Evolutionary conservation across 2,113 vertebrate species (phyloP).

Genomic region (Gallinago undulata): DNA sequence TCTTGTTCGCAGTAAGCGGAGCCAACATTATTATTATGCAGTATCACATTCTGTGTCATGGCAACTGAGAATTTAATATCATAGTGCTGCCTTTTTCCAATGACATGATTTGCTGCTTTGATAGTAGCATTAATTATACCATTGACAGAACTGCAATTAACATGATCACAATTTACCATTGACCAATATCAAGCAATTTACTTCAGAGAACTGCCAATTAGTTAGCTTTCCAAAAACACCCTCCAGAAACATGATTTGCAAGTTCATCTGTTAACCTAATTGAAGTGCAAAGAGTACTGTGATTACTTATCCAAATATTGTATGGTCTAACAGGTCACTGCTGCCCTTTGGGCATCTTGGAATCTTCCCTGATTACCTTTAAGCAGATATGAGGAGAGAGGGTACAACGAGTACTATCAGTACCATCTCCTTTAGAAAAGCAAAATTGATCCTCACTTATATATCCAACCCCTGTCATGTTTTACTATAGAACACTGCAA

Average conservation of each 20-base stretch:
- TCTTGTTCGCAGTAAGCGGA: neutral
- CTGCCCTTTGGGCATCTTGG: neutral
- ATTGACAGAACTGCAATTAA: conserved; percentile 58
- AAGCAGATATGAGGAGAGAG: neutral
- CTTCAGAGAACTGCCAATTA: conserved; percentile 64
- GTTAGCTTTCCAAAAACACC: conserved; percentile 39
- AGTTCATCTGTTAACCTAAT: conserved; percentile 51
- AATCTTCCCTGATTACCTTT: neutral
- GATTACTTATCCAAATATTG: conserved; percentile 27
- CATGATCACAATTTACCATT: conserved; percentile 49
- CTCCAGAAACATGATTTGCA: conserved; percentile 26
- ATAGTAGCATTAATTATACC: conserved; percentile 26
- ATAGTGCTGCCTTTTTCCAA: neutral
- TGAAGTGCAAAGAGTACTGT: conserved; percentile 25
- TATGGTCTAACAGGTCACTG: neutral
- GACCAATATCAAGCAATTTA: conserved; percentile 62
- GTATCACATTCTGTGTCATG: neutral
- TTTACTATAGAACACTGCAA: neutral
- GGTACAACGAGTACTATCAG: neutral
- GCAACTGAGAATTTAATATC: conserved; percentile 23
- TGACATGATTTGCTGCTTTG: conserved; percentile 24
- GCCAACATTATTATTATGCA: neutral
- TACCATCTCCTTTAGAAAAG: neutral
- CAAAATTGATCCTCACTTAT: neutral
- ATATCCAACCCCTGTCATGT: neutral